Conservation (phyloP, 2,113 vertebrate genomes). For the Pterocles orientalis region DNA sequence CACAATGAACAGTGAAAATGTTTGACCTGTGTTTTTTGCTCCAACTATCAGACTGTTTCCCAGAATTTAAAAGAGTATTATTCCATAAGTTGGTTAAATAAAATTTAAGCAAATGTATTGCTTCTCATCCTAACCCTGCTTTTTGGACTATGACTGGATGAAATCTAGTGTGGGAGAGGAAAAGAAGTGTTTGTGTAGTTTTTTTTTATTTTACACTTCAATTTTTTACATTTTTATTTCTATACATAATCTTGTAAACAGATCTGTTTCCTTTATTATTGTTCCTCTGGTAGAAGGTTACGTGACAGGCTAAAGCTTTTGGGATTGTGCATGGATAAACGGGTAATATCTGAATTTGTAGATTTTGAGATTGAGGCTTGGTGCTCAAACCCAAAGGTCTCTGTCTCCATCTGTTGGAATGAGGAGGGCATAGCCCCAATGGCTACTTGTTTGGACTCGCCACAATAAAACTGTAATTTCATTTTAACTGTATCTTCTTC, state of each 20-base stretch:
- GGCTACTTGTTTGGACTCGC: neutral
- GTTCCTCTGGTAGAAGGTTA: neutral
- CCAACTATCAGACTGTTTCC: neutral
- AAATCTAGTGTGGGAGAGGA: neutral
- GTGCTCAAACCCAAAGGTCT: constrained; percentile 56
- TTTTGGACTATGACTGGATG: neutral
- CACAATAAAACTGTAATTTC: neutral
- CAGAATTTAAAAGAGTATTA: neutral
- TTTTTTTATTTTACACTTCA: neutral
- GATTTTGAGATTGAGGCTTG: neutral
- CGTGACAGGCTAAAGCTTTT: neutral
- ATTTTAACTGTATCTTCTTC: neutral
- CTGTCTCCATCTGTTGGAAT: constrained; percentile 72
- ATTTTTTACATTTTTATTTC: neutral
- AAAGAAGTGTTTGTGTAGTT: neutral
- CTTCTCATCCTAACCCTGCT: neutral
- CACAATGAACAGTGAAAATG: neutral
- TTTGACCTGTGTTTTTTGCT: neutral
- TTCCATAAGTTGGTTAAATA: neutral
- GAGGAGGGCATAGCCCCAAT: constrained; percentile 51
- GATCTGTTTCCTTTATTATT: neutral
- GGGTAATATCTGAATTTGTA: neutral
- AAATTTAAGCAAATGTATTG: neutral
- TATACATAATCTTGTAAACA: neutral
- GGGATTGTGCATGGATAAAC: neutral